phyloP scores from a whole-genome alignment of 2,888 invertebrate species.

The Athrips mouffetella region DNA sequence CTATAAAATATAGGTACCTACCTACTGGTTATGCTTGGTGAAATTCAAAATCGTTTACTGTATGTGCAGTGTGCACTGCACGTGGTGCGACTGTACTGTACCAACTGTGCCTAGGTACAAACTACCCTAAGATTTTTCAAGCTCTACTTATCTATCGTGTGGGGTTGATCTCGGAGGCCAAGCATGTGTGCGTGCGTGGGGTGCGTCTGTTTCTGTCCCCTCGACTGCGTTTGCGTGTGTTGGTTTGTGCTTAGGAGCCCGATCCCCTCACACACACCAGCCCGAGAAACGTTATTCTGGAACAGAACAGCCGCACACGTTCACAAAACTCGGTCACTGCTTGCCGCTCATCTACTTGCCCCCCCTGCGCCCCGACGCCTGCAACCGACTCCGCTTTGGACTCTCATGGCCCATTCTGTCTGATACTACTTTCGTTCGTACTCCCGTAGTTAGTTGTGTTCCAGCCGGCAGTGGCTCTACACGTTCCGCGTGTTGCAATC shows the following conservation, averaged over 20 bases:
- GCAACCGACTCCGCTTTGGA: slow-evolving; percentile 31
- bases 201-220: background rate
- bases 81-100: too few relatives aligned
- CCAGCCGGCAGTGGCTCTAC: slow-evolving; percentile 46
- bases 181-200: slow-evolving; percentile 5
- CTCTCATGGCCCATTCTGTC: slow-evolving; percentile 51
- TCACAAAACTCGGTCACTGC: slow-evolving; percentile 46
- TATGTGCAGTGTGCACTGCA: too few relatives aligned
- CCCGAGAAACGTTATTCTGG: slow-evolving; percentile 31
- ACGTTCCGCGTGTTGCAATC: slow-evolving; percentile 33
- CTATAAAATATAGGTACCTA: too few relatives aligned
- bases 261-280: slow-evolving; percentile 42
- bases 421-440: slow-evolving; percentile 34
- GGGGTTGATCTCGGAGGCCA: too few relatives aligned
- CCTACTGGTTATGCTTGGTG: too few relatives aligned
- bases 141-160: too few relatives aligned
- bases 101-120: too few relatives aligned
- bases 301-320: slow-evolving; percentile 49
- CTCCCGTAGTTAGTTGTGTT: slow-evolving; percentile 60
- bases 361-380: slow-evolving; percentile 19
- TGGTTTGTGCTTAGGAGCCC: slow-evolving; percentile 20
- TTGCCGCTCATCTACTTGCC: slow-evolving; percentile 34
- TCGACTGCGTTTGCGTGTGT: slow-evolving; percentile 20
- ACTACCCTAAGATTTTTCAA: too few relatives aligned
- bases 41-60: too few relatives aligned